phyloP scores from a whole-genome alignment of 2,888 invertebrate genomes.

The Platycnemis pennipes region DNA sequence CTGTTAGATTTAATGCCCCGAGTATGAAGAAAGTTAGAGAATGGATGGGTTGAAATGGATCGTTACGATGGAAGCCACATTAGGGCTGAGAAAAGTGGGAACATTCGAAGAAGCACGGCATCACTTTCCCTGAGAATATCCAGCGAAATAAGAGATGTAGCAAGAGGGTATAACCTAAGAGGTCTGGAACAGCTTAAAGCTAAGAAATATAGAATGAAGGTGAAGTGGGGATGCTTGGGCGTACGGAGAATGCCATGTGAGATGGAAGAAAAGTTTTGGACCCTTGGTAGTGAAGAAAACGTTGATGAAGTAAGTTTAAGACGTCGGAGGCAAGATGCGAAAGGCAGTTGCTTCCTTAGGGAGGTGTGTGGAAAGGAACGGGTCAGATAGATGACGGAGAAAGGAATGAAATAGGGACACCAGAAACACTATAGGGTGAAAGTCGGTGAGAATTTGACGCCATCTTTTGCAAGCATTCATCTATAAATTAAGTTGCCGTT shows the following conservation, averaged over 20 bases:
- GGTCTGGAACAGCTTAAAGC: neutral
- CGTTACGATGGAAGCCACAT: neutral
- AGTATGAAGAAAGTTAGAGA: neutral
- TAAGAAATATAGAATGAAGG: neutral
- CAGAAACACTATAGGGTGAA: too few relatives aligned
- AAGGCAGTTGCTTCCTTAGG: neutral
- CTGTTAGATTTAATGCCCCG: too few relatives aligned
- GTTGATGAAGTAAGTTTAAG: neutral
- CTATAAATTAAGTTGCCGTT: too few relatives aligned
- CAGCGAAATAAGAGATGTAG: too few relatives aligned
- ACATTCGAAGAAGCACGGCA: neutral
- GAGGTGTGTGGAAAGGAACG: neutral
- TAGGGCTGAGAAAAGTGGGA: neutral
- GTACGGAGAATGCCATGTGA: neutral
- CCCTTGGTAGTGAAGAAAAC: neutral
- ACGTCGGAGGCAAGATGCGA: neutral
- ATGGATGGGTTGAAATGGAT: neutral
- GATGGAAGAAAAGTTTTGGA: neutral
- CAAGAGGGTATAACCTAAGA: neutral
- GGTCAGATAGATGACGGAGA: neutral
- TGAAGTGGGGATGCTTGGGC: neutral
- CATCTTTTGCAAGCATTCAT: too few relatives aligned
- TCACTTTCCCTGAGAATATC: too few relatives aligned
- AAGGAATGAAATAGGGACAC: neutral
- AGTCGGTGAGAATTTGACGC: too few relatives aligned